These are phyloP conservation scores for Marasmarcha lunaedactyla DNA, from an alignment of 2,888 invertebrate genomes.

Conservation along the genomic window DNA sequence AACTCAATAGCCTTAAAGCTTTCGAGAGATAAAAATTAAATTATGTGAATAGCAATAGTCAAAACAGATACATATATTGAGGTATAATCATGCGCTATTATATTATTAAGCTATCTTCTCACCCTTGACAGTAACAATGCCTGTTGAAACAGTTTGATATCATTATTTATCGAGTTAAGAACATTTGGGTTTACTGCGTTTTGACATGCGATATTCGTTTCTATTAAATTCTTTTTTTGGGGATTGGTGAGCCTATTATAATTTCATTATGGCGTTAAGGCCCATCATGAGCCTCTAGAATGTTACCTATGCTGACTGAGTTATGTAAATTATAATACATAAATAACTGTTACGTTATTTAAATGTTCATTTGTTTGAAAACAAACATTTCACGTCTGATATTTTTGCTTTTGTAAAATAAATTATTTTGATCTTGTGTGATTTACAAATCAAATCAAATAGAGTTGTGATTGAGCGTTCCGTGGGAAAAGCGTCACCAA, in stretches of 20 bases:
- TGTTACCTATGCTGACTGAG: too few relatives aligned
- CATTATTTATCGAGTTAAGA: slow-evolving; percentile 45
- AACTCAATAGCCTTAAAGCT: slow-evolving; percentile 10
- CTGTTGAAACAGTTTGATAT: slow-evolving; percentile 63
- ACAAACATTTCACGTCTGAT: too few relatives aligned
- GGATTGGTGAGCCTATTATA: slow-evolving; percentile 18
- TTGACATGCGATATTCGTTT: slow-evolving; percentile 52
- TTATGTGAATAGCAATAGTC: slow-evolving; percentile 24
- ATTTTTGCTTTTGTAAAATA: too few relatives aligned
- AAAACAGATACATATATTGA: slow-evolving; percentile 33
- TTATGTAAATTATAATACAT: too few relatives aligned
- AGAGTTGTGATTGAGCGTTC: too few relatives aligned
- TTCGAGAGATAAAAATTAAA: neutral
- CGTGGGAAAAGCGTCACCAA: too few relatives aligned
- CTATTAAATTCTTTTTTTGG: slow-evolving; percentile 56
- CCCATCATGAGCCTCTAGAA: too few relatives aligned
- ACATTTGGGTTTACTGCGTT: slow-evolving; percentile 45
- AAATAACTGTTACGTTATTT: too few relatives aligned
- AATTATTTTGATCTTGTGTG: too few relatives aligned
- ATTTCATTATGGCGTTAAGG: neutral
- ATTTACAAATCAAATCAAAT: too few relatives aligned
- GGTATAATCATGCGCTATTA: slow-evolving; percentile 49
- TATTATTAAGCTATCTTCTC: slow-evolving; percentile 68
- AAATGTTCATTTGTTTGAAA: too few relatives aligned
- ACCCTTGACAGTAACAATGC: slow-evolving; percentile 68